Evolutionary conservation across 1,140 invertebrate genomes (phyloP).

Genomic region (Macrobrachium nipponense): DNA sequence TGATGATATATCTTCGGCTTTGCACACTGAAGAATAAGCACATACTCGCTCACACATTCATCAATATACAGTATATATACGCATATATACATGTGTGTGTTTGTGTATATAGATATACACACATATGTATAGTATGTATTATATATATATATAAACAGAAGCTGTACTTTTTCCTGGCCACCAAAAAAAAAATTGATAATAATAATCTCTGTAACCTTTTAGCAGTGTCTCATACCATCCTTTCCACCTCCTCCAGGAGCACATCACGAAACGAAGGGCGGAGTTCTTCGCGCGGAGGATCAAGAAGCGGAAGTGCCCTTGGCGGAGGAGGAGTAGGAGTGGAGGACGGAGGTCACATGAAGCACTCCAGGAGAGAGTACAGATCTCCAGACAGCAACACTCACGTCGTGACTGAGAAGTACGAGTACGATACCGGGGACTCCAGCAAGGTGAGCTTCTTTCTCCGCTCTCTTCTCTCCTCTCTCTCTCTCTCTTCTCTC

Average conservation of each 20-base stretch:
- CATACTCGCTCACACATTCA: too few species aligned
- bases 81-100: neutral
- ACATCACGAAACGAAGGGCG: slow-evolving; percentile 47
- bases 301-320: slow-evolving; percentile 32
- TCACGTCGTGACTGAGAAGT: slow-evolving; percentile 61
- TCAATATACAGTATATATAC: neutral
- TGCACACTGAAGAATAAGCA: too few species aligned
- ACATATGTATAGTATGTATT: neutral
- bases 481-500: neutral
- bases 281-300: slow-evolving; percentile 48
- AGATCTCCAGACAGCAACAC: slow-evolving; percentile 55
- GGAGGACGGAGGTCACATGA: slow-evolving; percentile 59
- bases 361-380: slow-evolving; percentile 60
- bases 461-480: neutral
- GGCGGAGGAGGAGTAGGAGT: slow-evolving; percentile 26
- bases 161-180: neutral
- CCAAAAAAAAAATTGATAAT: too few species aligned
- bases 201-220: neutral
- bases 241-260: slow-evolving; percentile 45
- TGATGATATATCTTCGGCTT: too few species aligned
- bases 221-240: neutral
- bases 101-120: slow-evolving; percentile 14
- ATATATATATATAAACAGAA: slow-evolving; percentile 15
- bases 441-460: slow-evolving; percentile 51
- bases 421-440: slow-evolving; percentile 63